Evolutionary conservation across 2,113 vertebrate species (phyloP).

Genomic region (Globicephala melas): DNA sequence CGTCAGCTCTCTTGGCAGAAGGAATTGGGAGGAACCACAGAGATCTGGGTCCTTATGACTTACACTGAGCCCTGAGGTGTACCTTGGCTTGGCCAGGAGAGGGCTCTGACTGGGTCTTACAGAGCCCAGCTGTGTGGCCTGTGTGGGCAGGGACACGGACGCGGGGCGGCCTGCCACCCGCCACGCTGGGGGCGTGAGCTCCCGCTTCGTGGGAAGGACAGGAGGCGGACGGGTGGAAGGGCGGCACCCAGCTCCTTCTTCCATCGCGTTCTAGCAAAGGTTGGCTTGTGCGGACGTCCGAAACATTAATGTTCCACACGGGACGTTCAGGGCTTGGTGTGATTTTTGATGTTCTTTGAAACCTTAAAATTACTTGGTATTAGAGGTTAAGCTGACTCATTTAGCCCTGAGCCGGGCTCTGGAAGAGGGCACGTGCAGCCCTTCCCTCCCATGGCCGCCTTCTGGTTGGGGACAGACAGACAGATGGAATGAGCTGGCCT

Average conservation of each 20-base stretch:
- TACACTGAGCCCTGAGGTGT: not conserved
- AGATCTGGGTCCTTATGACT: rapidly evolving
- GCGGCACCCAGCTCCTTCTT: rapidly evolving
- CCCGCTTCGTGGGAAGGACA: rapidly evolving
- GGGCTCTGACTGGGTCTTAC: rapidly evolving
- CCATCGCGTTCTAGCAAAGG: rapidly evolving
- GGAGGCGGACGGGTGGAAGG: not conserved
- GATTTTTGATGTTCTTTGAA: not conserved
- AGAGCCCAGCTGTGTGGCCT: rapidly evolving
- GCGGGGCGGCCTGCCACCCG: no score
- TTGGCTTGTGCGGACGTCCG: rapidly evolving
- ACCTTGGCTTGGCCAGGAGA: rapidly evolving
- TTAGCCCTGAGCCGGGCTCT: not conserved
- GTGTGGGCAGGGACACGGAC: rapidly evolving
- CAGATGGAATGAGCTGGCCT: not conserved
- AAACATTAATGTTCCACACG: rapidly evolving
- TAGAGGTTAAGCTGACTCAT: not conserved
- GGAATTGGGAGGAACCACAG: not conserved
- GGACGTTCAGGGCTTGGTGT: not conserved
- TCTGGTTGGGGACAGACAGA: not conserved
- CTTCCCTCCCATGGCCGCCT: not conserved
- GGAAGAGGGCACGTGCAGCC: not conserved
- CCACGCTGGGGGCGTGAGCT: not conserved
- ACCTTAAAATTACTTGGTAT: not conserved
- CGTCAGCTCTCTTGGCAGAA: rapidly evolving